Base-by-base conservation (phyloP, 2,888 invertebrate species). In the Caenorhabditis sp. region DNA sequence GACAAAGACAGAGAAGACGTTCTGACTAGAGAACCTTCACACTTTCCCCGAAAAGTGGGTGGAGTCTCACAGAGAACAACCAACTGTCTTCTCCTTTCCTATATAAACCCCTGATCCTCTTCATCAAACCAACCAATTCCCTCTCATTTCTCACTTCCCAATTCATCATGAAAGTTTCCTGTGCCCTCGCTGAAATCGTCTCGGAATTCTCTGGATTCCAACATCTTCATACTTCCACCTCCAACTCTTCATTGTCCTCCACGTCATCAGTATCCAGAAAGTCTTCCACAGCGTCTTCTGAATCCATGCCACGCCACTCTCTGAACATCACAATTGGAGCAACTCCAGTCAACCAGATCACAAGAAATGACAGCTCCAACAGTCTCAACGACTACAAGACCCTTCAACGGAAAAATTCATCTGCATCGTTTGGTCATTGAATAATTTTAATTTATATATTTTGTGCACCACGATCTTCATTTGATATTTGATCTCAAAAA, bases 181-280 rank as follows among this genome's bases (percentile, higher is more conserved):
- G 26, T 26, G 73, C 80, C 12, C 10, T 80, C n/a, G 80, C 73
- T 44, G 80, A 80, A 44, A 80, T 80, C 8, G 64, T 80, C 41
- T 73, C 73, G 8, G 73, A 80, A 24, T 80, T 73, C 44, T 68
- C 80, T 22, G 61, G 73, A 59, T 73, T 80, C 68, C 80, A 74
- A 51, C 73, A 66, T 44, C 44, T 74, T 14, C 80, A 61, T 51
- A 31, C 68, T 47, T 70, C 69, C n/a, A 22, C 35, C 14, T 49
- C 63, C 1, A 44, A 26, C 22, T 51, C 77, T 19, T 51, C 49
- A 10, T 14, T 69, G 22, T 41, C 63, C 41, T 31, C 76, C 1
- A 44, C 41, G n/a, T 41, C 26, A 58, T 6, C 49, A 24, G 47
- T 22, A 8, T 54, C 38, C 22, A 14, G 54, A 54, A 68, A 51